phyloP scores from a whole-genome alignment of 1,140 invertebrate species.

The Achatina immaculata region DNA sequence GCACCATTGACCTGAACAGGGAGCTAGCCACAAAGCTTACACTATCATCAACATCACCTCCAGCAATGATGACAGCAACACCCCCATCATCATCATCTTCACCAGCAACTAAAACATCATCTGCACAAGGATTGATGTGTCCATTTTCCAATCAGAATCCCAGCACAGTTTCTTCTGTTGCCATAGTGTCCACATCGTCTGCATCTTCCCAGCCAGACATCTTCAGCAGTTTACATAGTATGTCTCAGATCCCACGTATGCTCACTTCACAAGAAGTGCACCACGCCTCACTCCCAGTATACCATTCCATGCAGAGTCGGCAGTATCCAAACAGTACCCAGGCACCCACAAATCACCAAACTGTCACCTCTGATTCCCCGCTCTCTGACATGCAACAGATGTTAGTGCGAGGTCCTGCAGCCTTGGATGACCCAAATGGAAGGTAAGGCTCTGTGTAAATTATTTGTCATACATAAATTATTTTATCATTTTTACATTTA shows the following conservation, averaged over 20 bases:
- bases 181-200: neutral
- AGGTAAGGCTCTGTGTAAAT: constrained; percentile 10
- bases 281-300: constrained; percentile 17
- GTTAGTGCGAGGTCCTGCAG: constrained; percentile 23
- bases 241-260: neutral
- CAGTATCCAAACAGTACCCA: constrained; percentile 37
- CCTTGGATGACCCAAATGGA: neutral
- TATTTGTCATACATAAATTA: neutral
- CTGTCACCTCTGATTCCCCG: constrained; percentile 31
- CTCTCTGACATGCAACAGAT: constrained; percentile 54
- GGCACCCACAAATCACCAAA: constrained; percentile 21
- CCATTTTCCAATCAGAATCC: neutral
- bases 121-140: neutral
- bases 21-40: constrained; percentile 38
- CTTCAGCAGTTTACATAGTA: neutral
- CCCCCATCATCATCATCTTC: neutral
- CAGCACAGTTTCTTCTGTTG: neutral
- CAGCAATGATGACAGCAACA: neutral
- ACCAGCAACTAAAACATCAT: neutral
- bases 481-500: neutral
- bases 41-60: neutral
- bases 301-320: constrained; percentile 41
- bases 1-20: constrained; percentile 30
- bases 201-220: neutral
- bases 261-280: constrained; percentile 35